A percentile compares a stretch with the other conserved stretches of the same genome.
These are phyloP conservation scores for Eudemis profundana DNA, from an alignment of 2,888 invertebrate genomes.

Conservation along the genomic window DNA sequence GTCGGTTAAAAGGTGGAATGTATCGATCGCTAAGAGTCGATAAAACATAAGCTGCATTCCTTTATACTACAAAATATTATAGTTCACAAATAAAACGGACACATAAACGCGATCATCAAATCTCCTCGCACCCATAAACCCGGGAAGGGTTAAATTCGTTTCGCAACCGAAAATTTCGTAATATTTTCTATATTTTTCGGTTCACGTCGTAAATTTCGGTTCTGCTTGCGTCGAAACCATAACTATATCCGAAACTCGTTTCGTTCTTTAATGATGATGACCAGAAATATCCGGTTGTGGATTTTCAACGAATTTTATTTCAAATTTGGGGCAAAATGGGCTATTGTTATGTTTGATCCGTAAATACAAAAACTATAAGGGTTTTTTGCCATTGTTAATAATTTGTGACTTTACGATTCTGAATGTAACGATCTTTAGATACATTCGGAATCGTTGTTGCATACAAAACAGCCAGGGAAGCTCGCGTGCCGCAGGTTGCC, in stretches of 20 bases:
- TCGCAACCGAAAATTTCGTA: slow-evolving; percentile 33
- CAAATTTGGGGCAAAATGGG: slow-evolving; percentile 15
- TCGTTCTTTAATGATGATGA: slow-evolving; percentile 39
- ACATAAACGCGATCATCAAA: slow-evolving; percentile 27
- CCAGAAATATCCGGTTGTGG: slow-evolving; percentile 35
- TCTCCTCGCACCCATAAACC: slow-evolving; percentile 30
- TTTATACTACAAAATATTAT: not conserved
- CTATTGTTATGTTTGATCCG: slow-evolving; percentile 1
- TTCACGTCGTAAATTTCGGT: slow-evolving; percentile 37
- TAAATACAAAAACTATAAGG: too few species aligned
- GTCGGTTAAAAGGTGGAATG: too few species aligned
- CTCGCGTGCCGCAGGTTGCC: too few species aligned
- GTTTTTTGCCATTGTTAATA: too few species aligned
- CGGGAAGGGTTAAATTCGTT: slow-evolving; percentile 16
- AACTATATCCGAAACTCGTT: slow-evolving; percentile 43
- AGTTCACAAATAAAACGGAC: slow-evolving; percentile 17
- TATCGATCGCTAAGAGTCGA: too few species aligned
- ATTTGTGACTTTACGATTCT: too few species aligned
- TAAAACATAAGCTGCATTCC: too few species aligned
- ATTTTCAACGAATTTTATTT: slow-evolving; percentile 24
- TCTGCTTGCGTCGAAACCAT: slow-evolving; percentile 35
- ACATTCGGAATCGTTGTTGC: too few species aligned
- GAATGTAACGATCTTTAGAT: too few species aligned
- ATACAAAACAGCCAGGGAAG: too few species aligned
- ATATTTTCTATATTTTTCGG: slow-evolving; percentile 42